These are phyloP conservation scores for Hippocampus kuda DNA, from an alignment of 2,797 vertebrate species.

Conservation along the genomic window DNA sequence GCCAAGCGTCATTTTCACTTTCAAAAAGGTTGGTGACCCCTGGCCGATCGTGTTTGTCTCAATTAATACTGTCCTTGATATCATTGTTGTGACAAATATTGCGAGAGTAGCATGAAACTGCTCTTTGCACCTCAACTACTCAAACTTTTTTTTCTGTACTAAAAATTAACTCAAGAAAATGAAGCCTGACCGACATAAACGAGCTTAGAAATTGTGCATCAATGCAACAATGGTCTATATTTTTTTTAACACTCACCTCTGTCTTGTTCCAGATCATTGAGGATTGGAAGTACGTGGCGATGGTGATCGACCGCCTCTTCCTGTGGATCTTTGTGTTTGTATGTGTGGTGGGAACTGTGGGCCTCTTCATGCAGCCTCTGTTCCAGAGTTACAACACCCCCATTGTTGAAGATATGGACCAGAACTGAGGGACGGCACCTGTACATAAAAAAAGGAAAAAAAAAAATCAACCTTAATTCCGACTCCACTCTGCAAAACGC, in stretches of 20 bases:
- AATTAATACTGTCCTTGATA: too few species aligned
- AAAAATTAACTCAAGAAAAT: too few species aligned
- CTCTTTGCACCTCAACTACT: too few species aligned
- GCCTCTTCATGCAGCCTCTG: slow-evolving; percentile 75
- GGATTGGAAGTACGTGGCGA: slow-evolving; percentile 78
- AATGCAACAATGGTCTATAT: not conserved
- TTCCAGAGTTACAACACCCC: slow-evolving; percentile 72
- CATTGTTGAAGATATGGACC: slow-evolving; percentile 47
- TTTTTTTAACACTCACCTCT: slow-evolving; percentile 8
- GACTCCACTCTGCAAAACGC: not conserved
- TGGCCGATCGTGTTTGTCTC: too few species aligned
- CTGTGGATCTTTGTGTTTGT: slow-evolving; percentile 75
- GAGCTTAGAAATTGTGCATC: too few species aligned
- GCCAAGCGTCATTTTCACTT: too few species aligned
- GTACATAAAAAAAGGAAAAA: not conserved
- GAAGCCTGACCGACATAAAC: too few species aligned
- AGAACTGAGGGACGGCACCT: slow-evolving; percentile 31
- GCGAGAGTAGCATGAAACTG: too few species aligned
- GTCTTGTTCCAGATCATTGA: slow-evolving; percentile 64
- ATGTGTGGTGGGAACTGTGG: slow-evolving; percentile 68
- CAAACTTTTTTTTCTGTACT: too few species aligned
- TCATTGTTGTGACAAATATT: too few species aligned
- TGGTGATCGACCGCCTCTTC: slow-evolving; percentile 76
- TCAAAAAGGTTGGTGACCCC: too few species aligned
- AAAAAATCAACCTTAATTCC: not conserved